Evolutionary conservation across 2,113 vertebrate species (phyloP).

Genomic region (Cacatua alba): DNA sequence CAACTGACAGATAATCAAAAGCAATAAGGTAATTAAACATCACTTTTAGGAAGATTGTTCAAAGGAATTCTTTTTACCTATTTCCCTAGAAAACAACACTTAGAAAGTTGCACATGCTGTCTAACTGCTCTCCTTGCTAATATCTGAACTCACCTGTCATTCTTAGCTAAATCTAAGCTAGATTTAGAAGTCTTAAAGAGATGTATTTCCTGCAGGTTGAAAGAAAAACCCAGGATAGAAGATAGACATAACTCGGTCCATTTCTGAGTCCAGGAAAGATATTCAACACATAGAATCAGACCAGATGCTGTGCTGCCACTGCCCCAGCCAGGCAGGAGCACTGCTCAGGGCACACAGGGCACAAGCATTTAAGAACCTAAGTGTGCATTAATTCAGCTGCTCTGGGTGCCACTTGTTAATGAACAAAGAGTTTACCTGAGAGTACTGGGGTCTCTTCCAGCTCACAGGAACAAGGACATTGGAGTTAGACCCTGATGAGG

Average conservation of each 20-base stretch:
- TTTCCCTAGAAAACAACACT: not conserved
- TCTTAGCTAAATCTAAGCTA: not conserved
- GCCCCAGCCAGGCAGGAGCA: not conserved
- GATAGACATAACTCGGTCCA: not conserved
- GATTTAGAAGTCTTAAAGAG: not conserved
- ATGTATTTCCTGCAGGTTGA: not conserved
- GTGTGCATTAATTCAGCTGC: not conserved
- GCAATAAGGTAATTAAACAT: not conserved
- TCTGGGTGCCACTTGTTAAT: not conserved
- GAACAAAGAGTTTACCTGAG: constrained; percentile 82
- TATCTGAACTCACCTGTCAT: not conserved
- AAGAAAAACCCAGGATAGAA: not conserved
- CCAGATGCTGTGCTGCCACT: not conserved
- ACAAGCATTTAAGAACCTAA: not conserved
- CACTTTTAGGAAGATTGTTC: not conserved
- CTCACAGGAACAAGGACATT: constrained; percentile 97
- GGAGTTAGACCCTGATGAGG: constrained; percentile 96
- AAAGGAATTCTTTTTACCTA: not conserved
- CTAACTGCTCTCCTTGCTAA: not conserved
- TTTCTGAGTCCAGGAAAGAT: not conserved
- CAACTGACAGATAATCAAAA: not conserved
- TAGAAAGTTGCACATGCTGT: not conserved
- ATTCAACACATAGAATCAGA: not conserved
- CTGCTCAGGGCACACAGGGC: not conserved
- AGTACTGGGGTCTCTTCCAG: constrained; percentile 96